Percentiles rank a stretch among this genome's conserved stretches.
phyloP scores from a whole-genome alignment of 2,888 invertebrate genomes.

The Drosophila mimetica region DNA sequence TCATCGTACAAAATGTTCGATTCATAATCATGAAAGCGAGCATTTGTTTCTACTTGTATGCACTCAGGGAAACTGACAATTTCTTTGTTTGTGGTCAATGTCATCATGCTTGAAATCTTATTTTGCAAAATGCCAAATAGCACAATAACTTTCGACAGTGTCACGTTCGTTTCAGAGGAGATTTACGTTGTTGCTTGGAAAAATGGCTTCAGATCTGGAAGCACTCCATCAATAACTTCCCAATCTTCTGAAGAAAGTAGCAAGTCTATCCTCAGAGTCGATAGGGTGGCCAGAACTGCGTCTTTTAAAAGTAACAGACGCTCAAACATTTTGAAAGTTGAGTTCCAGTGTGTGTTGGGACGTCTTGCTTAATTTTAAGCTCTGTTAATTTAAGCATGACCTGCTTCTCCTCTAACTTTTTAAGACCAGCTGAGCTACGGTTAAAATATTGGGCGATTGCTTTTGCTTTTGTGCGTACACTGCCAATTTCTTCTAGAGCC shows the following conservation, averaged over 20 bases:
- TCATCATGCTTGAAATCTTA: not conserved
- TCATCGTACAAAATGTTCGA: not conserved
- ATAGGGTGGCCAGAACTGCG: constrained; percentile 15
- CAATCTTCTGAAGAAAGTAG: constrained; percentile 3
- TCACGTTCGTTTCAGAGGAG: constrained; percentile 14
- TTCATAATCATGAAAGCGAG: constrained; percentile 12
- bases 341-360: constrained; percentile 20
- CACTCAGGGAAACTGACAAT: constrained; percentile 3
- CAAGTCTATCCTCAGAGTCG: constrained; percentile 6
- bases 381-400: constrained; percentile 8
- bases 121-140: constrained; percentile 9
- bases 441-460: constrained; percentile 15
- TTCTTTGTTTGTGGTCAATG: not conserved
- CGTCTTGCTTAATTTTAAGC: constrained; percentile 15
- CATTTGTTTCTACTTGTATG: constrained; percentile 1
- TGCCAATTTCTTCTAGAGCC: constrained; percentile 1
- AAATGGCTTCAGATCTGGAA: constrained; percentile 13
- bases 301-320: constrained; percentile 13
- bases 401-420: constrained; percentile 5
- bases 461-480: constrained; percentile 5
- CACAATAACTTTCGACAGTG: constrained; percentile 14
- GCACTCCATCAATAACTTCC: constrained; percentile 9
- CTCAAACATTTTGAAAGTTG: constrained; percentile 22
- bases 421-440: constrained; percentile 4
- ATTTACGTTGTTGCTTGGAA: constrained; percentile 16